Base-by-base conservation (phyloP, 2,113 vertebrate genomes). In the Cebus imitator region DNA sequence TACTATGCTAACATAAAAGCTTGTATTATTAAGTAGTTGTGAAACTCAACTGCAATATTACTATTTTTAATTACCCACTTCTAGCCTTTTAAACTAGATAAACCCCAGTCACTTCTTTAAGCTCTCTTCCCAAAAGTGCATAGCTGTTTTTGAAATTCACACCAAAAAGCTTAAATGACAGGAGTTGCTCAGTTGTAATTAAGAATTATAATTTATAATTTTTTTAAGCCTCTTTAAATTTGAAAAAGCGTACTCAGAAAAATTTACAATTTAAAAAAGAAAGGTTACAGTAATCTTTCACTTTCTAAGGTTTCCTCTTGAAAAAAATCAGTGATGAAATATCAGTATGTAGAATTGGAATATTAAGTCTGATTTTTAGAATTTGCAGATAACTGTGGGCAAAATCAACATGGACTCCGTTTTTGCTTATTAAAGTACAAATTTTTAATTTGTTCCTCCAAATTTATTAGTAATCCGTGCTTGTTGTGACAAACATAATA, bases 41-140 rank as follows among this genome's bases (percentile, higher is more conserved):
- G 95, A 97, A 97, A 97, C 97, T 96, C 96, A 98, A 73, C 98
- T 96, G 97, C 87, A 96, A 95, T 96, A 97, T 96, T 81, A 66
- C 96, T 97, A 98, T 97, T 97, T 97, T 94, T 97, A 93, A 92
- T 97, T 97, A 79, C 96, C 90, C 85, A 81, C 88, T 93, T 97
- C 92, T 89, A 89, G 75, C 97, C 83, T 98, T 97, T 95, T 92
- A 85, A 96, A 97, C 86, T 61, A 97, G 97, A 97, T 97, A 96
- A 98, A 55, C 96, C 94, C 87, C 93, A 92, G 96, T 96, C 90
- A 86, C 87, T 97, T 87, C 98, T 96, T 96, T 95, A 96, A 97
- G 97, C 87, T 86, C 4, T 82, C 96, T 82, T 81, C 96, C 94
- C 40, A 76, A 95, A 72, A 35, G 4, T 89, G 45, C 73, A 82